phyloP scores from a whole-genome alignment of 2,888 invertebrate genomes.

The Chrysomela aeneicollis region DNA sequence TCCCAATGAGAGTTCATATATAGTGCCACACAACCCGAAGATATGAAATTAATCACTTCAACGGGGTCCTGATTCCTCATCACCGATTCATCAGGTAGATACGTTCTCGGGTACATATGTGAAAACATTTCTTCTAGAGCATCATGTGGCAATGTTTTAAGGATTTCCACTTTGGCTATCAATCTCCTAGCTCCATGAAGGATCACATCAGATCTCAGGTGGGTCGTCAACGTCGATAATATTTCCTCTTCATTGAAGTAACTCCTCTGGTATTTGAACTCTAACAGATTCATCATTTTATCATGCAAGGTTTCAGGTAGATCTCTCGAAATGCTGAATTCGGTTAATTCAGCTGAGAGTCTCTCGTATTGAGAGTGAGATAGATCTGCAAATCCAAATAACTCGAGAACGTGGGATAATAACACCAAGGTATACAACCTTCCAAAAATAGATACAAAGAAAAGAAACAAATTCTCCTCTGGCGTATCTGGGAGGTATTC shows the following conservation, averaged over 20 bases:
- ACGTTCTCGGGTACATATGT: slow-evolving; percentile 25
- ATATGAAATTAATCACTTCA: slow-evolving; percentile 26
- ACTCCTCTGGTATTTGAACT: slow-evolving; percentile 33
- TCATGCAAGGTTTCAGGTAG: not conserved
- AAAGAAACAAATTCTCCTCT: not conserved
- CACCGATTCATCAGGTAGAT: slow-evolving; percentile 29
- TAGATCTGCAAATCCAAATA: not conserved
- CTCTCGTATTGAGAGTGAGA: slow-evolving; percentile 8
- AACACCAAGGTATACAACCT: slow-evolving; percentile 2
- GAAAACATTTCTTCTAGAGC: slow-evolving; percentile 25
- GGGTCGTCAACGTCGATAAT: slow-evolving; percentile 23
- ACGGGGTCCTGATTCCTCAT: slow-evolving; percentile 16
- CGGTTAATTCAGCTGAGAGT: not conserved
- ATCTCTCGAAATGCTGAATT: not conserved
- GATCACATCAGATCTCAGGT: slow-evolving; percentile 26
- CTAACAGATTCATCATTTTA: slow-evolving; percentile 16
- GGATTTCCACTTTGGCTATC: slow-evolving; percentile 26
- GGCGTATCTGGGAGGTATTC: not conserved
- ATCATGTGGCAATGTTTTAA: slow-evolving; percentile 28
- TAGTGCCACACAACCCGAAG: slow-evolving; percentile 30
- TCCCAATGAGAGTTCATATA: slow-evolving; percentile 17
- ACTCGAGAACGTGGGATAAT: not conserved
- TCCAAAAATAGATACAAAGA: not conserved
- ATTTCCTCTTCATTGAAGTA: slow-evolving; percentile 34
- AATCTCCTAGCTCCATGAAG: slow-evolving; percentile 29